Percentiles rank a stretch among this genome's conserved stretches.
phyloP scores from a whole-genome alignment of 2,888 invertebrate genomes.

The Metellina segmentata region DNA sequence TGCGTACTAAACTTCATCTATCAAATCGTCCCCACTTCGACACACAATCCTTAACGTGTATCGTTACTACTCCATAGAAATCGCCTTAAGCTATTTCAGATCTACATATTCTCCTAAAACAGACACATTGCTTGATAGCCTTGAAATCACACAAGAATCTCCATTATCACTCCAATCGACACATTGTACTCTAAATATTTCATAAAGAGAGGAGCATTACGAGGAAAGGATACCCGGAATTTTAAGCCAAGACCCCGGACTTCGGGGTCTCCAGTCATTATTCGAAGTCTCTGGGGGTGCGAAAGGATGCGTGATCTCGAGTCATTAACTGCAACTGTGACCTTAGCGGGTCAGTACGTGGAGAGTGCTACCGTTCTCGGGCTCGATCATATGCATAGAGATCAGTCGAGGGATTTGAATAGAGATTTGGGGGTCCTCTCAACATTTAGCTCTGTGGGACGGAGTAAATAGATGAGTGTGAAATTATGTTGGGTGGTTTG shows the following conservation, averaged over 20 bases:
- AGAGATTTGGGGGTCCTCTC: background rate
- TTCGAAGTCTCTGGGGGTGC: slow-evolving; percentile 1
- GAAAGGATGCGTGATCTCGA: slow-evolving; percentile 50
- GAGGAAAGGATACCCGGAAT: slow-evolving; percentile 26
- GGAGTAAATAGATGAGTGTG: too few species aligned
- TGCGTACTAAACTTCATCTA: too few species aligned
- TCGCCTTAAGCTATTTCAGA: background rate
- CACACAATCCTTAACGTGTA: too few species aligned
- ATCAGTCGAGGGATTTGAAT: background rate
- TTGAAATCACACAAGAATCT: too few species aligned
- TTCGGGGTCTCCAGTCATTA: slow-evolving; percentile 28
- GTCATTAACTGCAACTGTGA: slow-evolving; percentile 48
- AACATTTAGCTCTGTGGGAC: background rate
- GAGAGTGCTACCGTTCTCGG: slow-evolving; percentile 2
- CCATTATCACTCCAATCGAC: background rate
- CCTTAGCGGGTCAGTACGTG: slow-evolving; percentile 35
- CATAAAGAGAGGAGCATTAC: slow-evolving; percentile 22
- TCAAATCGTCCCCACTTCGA: too few species aligned
- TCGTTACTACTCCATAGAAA: background rate
- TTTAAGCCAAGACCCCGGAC: slow-evolving; percentile 31
- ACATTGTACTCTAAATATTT: slow-evolving; percentile 45
- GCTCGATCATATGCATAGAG: background rate
- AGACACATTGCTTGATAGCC: too few species aligned
- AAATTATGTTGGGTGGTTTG: too few species aligned
- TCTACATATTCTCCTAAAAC: background rate